These are phyloP conservation scores for Eucera pruinosa DNA, from an alignment of 2,888 invertebrate genomes.

Conservation along the genomic window DNA sequence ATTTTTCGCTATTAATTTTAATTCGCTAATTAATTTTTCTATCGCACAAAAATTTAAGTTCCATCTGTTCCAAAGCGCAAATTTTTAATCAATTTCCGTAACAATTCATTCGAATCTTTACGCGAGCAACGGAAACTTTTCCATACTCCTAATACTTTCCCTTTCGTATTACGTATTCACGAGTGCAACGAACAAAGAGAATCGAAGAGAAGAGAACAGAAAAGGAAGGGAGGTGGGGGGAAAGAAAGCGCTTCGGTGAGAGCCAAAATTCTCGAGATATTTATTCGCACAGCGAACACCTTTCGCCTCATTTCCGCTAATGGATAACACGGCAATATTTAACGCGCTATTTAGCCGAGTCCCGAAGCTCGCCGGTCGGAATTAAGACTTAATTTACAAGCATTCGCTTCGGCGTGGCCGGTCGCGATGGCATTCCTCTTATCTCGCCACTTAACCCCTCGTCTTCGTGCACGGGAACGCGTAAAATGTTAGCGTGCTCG, in stretches of 20 bases:
- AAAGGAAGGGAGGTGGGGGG: background rate
- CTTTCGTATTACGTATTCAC: too few species aligned
- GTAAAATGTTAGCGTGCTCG: conserved; percentile 29
- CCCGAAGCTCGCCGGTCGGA: conserved; percentile 19
- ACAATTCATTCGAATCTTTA: too few species aligned
- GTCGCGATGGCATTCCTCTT: conserved; percentile 44
- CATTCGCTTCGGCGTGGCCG: conserved; percentile 39
- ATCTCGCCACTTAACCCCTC: conserved; percentile 61
- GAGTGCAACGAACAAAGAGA: background rate
- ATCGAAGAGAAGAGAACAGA: background rate
- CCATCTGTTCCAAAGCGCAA: too few species aligned
- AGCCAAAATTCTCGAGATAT: background rate
- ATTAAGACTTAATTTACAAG: conserved; percentile 58
- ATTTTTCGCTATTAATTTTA: too few species aligned
- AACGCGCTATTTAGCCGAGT: conserved; percentile 34
- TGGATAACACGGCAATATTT: conserved; percentile 44
- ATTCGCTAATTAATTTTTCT: too few species aligned
- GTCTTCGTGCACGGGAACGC: conserved; percentile 23
- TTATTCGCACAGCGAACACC: conserved; percentile 7
- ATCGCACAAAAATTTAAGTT: too few species aligned
- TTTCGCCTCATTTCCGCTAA: conserved; percentile 18
- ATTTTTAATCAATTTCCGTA: too few species aligned
- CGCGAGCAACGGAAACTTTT: too few species aligned
- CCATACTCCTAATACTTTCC: too few species aligned
- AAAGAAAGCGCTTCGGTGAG: conserved; percentile 17